A percentile compares a stretch with the other conserved stretches of the same genome.
These are phyloP conservation scores for Noctua janthina DNA, from an alignment of 2,888 invertebrate genomes.

Conservation along the genomic window DNA sequence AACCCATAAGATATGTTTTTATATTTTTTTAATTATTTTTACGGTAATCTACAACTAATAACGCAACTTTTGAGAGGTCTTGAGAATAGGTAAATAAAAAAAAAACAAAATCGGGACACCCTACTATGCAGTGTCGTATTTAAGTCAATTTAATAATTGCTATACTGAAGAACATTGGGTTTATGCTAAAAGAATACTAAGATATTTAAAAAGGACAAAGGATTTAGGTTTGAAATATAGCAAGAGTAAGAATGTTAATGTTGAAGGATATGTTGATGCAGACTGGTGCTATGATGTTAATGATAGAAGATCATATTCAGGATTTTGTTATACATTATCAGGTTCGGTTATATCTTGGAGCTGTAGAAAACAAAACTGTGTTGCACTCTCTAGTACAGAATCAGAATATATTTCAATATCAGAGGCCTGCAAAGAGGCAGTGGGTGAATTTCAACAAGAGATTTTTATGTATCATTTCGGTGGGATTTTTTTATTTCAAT, in stretches of 20 bases:
- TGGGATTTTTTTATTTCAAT: too few relatives aligned
- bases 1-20: too few relatives aligned
- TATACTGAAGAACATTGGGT: constrained; percentile 47
- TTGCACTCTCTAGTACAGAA: too few relatives aligned
- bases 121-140: constrained; percentile 48
- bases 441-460: too few relatives aligned
- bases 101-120: too few relatives aligned
- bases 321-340: constrained; percentile 1
- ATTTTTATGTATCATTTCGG: too few relatives aligned
- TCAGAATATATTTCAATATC: background rate
- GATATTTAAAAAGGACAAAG: constrained; percentile 57
- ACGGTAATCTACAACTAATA: too few relatives aligned
- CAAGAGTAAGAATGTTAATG: constrained; percentile 8
- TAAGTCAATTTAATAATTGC: constrained; percentile 65
- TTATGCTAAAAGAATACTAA: constrained; percentile 24
- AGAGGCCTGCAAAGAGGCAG: constrained; percentile 21
- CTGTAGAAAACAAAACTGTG: constrained; percentile 18
- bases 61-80: too few relatives aligned
- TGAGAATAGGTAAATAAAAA: too few relatives aligned
- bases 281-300: background rate
- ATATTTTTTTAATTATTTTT: too few relatives aligned
- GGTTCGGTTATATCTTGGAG: background rate
- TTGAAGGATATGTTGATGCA: constrained; percentile 22
- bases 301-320: constrained; percentile 22
- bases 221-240: constrained; percentile 41